Base-by-base conservation (phyloP, 2,113 vertebrate genomes). In the Trachemys scripta region DNA sequence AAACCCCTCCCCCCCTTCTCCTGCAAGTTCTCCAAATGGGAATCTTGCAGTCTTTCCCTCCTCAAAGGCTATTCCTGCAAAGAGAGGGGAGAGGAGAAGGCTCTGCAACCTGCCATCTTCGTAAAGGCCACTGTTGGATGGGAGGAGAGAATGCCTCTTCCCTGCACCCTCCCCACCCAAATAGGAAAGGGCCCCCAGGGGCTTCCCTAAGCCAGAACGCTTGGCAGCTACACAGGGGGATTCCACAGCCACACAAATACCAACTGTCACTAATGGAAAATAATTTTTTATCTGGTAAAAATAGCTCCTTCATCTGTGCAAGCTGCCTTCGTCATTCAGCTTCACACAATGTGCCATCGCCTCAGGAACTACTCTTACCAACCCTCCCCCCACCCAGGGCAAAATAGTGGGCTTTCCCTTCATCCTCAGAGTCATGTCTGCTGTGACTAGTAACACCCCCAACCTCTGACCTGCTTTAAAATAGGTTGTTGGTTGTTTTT, bases 101-200 rank as follows among this genome's bases (percentile, higher is more conserved):
- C 16, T 88, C 51, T 76, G 72, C 81, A 82, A 85, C 80, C 38
- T 85, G 53, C 20, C 42, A 38, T 62, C 35, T 13, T 80, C 80
- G 87, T 57, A 76, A 45, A 76, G 38, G 72, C 31, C 27, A n/a
- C 8, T 72, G 9, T 38, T 72, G 65, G n/a, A n/a, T 11, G 69
- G 54, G 35, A 90, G 45, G 42, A 82, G 27, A 20, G 17, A 88
- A 92, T 38, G 27, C 24, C 75, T 82, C 38, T 65, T n/a, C 82
- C 27, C 2, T 16, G 38, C 9, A 20, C 16, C 57, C 2, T 24
- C 8, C 27, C 19, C 76, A 0, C 0, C 22, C 0, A 0, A 45
- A 76, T 3, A 76, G 17, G 35, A n/a, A 69, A 69, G 62, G 7
- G 4, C 17, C 62, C 31, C 22, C 22, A 13, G 38, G 38, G 38